Evolutionary conservation across 2,113 vertebrate genomes (phyloP).

Genomic region (Engraulis encrasicolus): DNA sequence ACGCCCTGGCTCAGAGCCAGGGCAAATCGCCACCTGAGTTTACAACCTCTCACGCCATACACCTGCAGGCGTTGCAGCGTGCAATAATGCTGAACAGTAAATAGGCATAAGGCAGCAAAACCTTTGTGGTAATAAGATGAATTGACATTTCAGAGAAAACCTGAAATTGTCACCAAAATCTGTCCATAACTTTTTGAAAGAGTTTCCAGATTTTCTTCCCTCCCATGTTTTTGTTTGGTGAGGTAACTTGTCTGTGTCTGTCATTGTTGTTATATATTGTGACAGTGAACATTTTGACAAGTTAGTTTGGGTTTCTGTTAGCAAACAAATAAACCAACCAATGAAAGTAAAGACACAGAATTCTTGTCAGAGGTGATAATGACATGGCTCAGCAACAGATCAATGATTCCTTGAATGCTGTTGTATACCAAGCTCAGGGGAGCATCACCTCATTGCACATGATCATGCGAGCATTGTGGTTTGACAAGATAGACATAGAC

Average conservation of each 20-base stretch:
- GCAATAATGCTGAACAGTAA: background rate
- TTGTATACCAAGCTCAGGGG: background rate
- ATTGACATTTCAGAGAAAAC: background rate
- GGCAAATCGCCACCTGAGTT: background rate
- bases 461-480: conserved; percentile 69
- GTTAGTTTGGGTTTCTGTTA: too few relatives aligned
- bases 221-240: too few relatives aligned
- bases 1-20: conserved; percentile 1
- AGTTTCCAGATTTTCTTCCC: too few relatives aligned
- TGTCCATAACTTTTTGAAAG: too few relatives aligned
- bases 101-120: background rate
- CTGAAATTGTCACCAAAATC: too few relatives aligned
- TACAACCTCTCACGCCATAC: background rate
- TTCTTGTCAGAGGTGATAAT: background rate
- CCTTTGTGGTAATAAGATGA: background rate
- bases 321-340: too few relatives aligned
- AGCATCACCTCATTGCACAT: conserved; percentile 35
- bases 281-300: too few relatives aligned
- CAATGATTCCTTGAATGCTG: background rate
- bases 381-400: background rate
- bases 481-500: conserved; percentile 72
- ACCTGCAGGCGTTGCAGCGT: background rate
- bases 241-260: too few relatives aligned
- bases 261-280: too few relatives aligned
- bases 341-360: too few relatives aligned